Evolutionary conservation across 2,113 vertebrate genomes (phyloP), one percentile per base, ranked within the genome.

Genomic region (Gobiocypris rarus): DNA sequence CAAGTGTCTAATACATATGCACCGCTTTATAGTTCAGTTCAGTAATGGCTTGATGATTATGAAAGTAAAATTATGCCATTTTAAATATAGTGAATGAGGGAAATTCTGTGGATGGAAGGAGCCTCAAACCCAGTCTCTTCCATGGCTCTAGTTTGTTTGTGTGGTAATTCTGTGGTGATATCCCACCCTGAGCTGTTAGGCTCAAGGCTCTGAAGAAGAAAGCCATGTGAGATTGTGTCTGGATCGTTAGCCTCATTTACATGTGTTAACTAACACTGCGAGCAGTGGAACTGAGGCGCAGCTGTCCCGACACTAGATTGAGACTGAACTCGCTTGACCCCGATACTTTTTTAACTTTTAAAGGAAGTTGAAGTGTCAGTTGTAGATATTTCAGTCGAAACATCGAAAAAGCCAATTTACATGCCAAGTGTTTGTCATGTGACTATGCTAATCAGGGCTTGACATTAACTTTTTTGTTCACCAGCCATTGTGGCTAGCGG

Each of bases 231-330:
- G 88, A 87, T 87, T 88, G 89, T 89, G 89, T 87, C 85, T 69
- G 86, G 24, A 88, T 87, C 74, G 86, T 91, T 90, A 89, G 85
- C 75, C 85, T 92, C 91, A 95, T 95, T 95, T 93, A 92, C 93
- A 95, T 95, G 92, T 93, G 93, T 94, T 92, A 93, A 92, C 89
- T 89, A 87, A 88, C 56, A 73, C 86, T 83, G 87, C 80, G 86
- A 90, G 90, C 85, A 34, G 83, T 84, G 83, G 85, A 90, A 94
- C 93, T 95, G 93, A 94, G 92, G 93, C 92, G 91, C 92, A 94
- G 94, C 93, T 90, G 87, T 91, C 90, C 89, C 86, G 74, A 85
- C 87, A 91, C 91, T 89, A 91, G 88, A 91, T 91, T 90, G 90
- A 80, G 43, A 65, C 58, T 48, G 58, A 80, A 80, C 59, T 65